A percentile compares a stretch with the other conserved stretches of the same genome.
phyloP scores from a whole-genome alignment of 2,888 invertebrate genomes.

The Oscheius sp. region DNA sequence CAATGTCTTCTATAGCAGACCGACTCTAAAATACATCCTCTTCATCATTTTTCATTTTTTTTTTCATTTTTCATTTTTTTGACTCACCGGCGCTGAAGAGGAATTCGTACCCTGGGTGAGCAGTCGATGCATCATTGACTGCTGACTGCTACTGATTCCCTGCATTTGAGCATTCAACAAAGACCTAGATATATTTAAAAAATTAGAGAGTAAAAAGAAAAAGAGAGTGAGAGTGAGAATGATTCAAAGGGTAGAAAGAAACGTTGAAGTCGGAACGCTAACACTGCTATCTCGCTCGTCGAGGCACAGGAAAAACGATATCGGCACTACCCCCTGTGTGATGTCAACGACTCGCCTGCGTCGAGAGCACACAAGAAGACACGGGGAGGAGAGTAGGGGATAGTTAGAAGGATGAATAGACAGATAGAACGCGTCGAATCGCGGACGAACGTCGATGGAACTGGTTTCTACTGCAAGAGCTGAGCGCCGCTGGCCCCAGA shows the following conservation, averaged over 20 bases:
- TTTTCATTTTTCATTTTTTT: too few species aligned
- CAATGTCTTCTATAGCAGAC: constrained; percentile 48
- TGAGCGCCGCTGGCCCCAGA: constrained; percentile 30
- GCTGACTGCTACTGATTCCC: constrained; percentile 12
- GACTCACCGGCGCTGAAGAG: background rate
- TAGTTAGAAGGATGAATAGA: constrained; percentile 26
- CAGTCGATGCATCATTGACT: constrained; percentile 25
- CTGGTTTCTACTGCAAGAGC: constrained; percentile 30
- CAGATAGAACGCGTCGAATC: constrained; percentile 29
- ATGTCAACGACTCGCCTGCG: constrained; percentile 19
- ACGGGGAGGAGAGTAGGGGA: constrained; percentile 26
- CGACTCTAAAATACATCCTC: constrained; percentile 7
- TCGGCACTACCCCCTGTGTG: constrained; percentile 20
- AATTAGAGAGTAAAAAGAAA: constrained; percentile 12
- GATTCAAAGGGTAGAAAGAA: constrained; percentile 13
- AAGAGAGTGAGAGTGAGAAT: constrained; percentile 6
- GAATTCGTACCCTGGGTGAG: constrained; percentile 1
- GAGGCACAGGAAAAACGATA: constrained; percentile 23
- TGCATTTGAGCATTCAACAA: constrained; percentile 2
- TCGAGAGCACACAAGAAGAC: constrained; percentile 22
- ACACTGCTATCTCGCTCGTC: constrained; percentile 18
- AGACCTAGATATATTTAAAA: too few species aligned
- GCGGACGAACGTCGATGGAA: constrained; percentile 31
- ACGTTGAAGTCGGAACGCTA: constrained; percentile 16
- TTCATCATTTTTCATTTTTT: too few species aligned